Conservation (phyloP, 2,888 invertebrate genomes). For the Frankliniella intonsa region DNA sequence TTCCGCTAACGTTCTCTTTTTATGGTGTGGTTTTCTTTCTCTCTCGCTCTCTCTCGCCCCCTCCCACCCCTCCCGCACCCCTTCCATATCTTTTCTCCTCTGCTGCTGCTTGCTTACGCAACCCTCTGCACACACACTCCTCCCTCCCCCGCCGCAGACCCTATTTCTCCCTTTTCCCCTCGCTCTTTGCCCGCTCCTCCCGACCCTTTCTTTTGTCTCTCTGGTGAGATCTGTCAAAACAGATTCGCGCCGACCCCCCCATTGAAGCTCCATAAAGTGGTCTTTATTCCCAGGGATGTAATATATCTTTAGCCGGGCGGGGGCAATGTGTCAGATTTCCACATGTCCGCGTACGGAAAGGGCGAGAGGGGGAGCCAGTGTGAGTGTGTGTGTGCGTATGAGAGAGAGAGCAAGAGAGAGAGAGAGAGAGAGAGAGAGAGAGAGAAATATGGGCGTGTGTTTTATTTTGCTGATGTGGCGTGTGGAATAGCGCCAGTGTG, state of each 20-base stretch:
- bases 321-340: slow-evolving; percentile 22
- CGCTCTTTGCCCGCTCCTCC: background rate
- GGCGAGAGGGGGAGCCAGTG: background rate
- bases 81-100: background rate
- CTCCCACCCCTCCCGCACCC: background rate
- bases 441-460: background rate
- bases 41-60: background rate
- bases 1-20: background rate
- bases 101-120: background rate
- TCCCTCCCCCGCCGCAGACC: background rate
- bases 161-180: background rate
- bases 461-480: slow-evolving; percentile 14
- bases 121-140: no score
- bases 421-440: background rate
- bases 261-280: slow-evolving; percentile 19
- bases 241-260: background rate
- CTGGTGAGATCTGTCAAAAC: slow-evolving; percentile 21
- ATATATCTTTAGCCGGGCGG: background rate
- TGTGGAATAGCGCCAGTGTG: slow-evolving; percentile 7
- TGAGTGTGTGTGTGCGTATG: background rate
- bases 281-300: slow-evolving; percentile 19
- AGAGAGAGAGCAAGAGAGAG: background rate
- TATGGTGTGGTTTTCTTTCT: background rate
- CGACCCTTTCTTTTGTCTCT: slow-evolving; percentile 1
- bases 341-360: background rate